Conservation (phyloP, 2,888 invertebrate species). For the Campoplex nolae region DNA sequence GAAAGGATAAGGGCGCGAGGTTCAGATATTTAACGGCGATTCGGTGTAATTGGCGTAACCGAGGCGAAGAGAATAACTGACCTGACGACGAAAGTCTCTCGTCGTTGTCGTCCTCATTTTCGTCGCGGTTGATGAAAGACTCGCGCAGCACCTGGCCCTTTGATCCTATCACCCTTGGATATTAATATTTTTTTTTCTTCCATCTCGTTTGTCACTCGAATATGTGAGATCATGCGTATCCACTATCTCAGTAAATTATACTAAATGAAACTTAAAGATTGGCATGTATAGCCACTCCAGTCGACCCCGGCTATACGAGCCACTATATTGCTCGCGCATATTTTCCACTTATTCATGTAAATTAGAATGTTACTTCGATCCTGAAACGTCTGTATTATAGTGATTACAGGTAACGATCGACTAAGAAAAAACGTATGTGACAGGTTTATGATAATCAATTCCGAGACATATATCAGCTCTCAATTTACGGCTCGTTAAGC, state of each 20-base stretch:
- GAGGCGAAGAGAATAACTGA: constrained; percentile 72
- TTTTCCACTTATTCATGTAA: neutral
- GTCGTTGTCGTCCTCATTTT: constrained; percentile 59
- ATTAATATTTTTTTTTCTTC: constrained; percentile 70
- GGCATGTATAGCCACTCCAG: neutral
- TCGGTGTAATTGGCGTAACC: constrained; percentile 80
- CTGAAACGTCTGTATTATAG: constrained; percentile 17
- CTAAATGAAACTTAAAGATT: neutral
- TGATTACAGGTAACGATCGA: constrained; percentile 13
- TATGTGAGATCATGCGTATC: constrained; percentile 29
- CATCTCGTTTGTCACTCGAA: constrained; percentile 55
- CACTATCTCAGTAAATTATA: constrained; percentile 22
- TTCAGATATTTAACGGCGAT: constrained; percentile 77
- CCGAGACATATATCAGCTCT: neutral
- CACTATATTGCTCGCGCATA: neutral
- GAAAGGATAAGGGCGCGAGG: constrained; percentile 68
- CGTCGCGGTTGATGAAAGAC: constrained; percentile 57
- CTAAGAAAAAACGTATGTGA: neutral
- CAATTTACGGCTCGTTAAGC: neutral
- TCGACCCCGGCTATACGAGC: neutral
- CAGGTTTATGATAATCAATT: neutral
- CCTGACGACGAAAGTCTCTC: constrained; percentile 70
- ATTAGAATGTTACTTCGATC: neutral
- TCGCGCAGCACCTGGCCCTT: constrained; percentile 73
- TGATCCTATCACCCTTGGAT: constrained; percentile 75